These are phyloP conservation scores for Gallinago stenura DNA, from an alignment of 2,797 vertebrate species.

Conservation along the genomic window DNA sequence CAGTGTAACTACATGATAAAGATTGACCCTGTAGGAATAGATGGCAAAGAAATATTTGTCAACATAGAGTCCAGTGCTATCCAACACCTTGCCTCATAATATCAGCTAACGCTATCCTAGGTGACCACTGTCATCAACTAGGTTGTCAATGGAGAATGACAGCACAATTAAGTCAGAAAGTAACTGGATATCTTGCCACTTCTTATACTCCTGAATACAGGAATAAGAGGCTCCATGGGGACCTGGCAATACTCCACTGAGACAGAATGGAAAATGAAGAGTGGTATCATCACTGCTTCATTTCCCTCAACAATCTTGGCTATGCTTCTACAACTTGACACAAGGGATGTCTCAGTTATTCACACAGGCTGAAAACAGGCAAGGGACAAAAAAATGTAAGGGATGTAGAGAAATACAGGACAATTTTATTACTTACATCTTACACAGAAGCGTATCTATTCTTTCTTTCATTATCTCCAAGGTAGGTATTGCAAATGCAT, in stretches of 20 bases:
- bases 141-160: not conserved
- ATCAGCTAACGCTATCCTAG: not conserved
- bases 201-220: not conserved
- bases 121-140: not conserved
- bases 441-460: not conserved
- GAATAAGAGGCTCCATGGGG: not conserved
- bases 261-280: not conserved
- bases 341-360: not conserved
- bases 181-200: not conserved
- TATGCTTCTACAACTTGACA: not conserved
- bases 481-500: not conserved
- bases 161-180: not conserved
- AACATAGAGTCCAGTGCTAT: not conserved
- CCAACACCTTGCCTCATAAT: not conserved
- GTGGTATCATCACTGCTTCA: not conserved
- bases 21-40: not conserved
- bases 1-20: not conserved
- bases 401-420: not conserved
- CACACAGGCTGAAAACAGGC: not conserved
- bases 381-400: not conserved
- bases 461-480: not conserved
- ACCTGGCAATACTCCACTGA: not conserved
- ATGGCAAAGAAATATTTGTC: not conserved
- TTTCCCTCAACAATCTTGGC: not conserved
- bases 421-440: not conserved